phyloP scores from a whole-genome alignment of 2,113 vertebrate species.

The Spermophilus dauricus region DNA sequence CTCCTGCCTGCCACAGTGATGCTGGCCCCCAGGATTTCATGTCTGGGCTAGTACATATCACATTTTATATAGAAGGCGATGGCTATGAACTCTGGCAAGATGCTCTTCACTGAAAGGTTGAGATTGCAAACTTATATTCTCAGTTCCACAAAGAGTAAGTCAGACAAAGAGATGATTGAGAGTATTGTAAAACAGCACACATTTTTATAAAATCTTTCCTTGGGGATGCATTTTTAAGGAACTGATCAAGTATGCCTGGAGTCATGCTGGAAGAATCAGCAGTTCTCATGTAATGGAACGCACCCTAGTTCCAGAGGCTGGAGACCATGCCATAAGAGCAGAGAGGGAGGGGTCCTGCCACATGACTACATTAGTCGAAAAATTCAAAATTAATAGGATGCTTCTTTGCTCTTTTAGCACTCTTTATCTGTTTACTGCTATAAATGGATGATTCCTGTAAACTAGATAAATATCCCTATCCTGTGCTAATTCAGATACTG shows the following conservation, averaged over 20 bases:
- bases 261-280: background rate
- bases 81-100: background rate
- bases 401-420: background rate
- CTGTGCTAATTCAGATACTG: background rate
- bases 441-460: background rate
- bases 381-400: background rate
- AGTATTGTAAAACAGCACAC: background rate
- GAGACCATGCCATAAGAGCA: background rate
- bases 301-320: background rate
- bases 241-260: background rate
- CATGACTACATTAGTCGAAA: background rate
- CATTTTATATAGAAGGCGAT: background rate
- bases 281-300: background rate
- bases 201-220: background rate
- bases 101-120: background rate
- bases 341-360: background rate
- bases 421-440: background rate
- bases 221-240: background rate
- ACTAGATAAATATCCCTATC: background rate
- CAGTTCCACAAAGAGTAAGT: background rate
- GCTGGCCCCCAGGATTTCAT: too few relatives aligned
- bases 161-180: background rate
- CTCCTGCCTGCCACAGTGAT: too few relatives aligned
- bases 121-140: background rate
- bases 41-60: background rate